Evolutionary conservation across 2,113 vertebrate genomes (phyloP), one percentile per base, ranked within the genome.

Genomic region (Bos javanicus): DNA sequence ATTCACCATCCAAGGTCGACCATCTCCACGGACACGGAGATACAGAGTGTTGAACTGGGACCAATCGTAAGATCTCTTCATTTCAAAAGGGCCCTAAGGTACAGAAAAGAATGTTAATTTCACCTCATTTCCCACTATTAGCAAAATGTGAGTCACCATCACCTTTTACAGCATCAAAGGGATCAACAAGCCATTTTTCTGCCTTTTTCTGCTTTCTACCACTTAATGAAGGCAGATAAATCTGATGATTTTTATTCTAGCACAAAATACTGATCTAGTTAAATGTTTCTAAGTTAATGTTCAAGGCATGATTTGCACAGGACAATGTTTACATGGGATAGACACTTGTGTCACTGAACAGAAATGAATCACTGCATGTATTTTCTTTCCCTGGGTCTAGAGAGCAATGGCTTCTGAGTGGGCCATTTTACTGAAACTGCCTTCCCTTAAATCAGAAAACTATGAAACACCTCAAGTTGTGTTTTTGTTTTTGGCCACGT

Each of bases 1-100:
- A 97, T 99, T 99, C 82, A 99, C 98, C 99, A 99, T 99, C 99
- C 99, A 99, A 0, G 99, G 99, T 43, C 99, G 99, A 30, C 99
- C 99, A 43, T 99, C 99, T 0, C 99, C 99, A 46, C 99, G 99
- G 21, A 99, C 93, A 17, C 99, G 99, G 90, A 99, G 93, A 90
- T 99, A 99, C 43, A 99, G 98, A 1, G 98, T 99, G 98, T 99
- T 99, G 97, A 99, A 99, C 91, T 96, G 99, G 16, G 99, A 98
- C 99, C 99, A 99, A 59, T 99, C 99, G 0, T 99, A 96, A 94
- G 98, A 98, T 74, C 98, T 99, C 98, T 99, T 99, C 91, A 99
- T 99, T 36, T 99, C 98, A 97, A 99, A 99, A 17, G 99, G 98
- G 52, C 97, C 98, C 99, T 99, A 86, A 96, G 76, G 84, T 92